Evolutionary conservation across 2,888 invertebrate species (phyloP).

Genomic region (Archaeoteleia sp.): DNA sequence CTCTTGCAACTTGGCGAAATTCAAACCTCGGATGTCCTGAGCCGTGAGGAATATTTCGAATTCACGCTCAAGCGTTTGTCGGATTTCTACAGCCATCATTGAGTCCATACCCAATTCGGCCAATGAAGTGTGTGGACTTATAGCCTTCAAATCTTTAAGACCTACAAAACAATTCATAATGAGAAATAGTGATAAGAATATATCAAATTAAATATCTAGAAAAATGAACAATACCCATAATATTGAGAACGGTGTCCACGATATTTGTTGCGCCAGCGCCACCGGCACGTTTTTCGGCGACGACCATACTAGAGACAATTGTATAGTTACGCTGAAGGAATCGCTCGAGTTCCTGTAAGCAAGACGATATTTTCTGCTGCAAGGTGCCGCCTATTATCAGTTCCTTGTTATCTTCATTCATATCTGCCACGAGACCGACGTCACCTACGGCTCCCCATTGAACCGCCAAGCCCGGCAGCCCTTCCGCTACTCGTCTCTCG

Average conservation of each 20-base stretch:
- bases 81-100: constrained; percentile 97
- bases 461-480: constrained; percentile 47
- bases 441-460: constrained; percentile 53
- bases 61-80: constrained; percentile 92
- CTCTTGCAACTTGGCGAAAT: constrained; percentile 80
- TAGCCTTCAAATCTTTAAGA: constrained; percentile 77
- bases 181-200: constrained; percentile 60
- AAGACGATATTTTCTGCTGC: constrained; percentile 90
- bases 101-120: constrained; percentile 98
- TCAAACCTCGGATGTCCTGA: constrained; percentile 88
- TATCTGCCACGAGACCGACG: constrained; percentile 86
- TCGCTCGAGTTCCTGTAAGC: constrained; percentile 83
- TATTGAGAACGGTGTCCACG: constrained; percentile 83
- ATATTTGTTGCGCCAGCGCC: constrained; percentile 80
- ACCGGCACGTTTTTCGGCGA: constrained; percentile 86
- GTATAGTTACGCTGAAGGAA: constrained; percentile 81
- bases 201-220: not conserved
- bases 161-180: constrained; percentile 66
- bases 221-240: constrained; percentile 71
- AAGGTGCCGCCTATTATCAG: constrained; percentile 86
- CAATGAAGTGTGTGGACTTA: constrained; percentile 83
- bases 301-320: constrained; percentile 88
- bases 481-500: constrained; percentile 73
- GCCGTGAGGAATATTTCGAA: constrained; percentile 91
- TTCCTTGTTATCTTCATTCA: constrained; percentile 82